Base-by-base conservation (phyloP, 1,140 invertebrate species). In the Hestina assimilis region DNA sequence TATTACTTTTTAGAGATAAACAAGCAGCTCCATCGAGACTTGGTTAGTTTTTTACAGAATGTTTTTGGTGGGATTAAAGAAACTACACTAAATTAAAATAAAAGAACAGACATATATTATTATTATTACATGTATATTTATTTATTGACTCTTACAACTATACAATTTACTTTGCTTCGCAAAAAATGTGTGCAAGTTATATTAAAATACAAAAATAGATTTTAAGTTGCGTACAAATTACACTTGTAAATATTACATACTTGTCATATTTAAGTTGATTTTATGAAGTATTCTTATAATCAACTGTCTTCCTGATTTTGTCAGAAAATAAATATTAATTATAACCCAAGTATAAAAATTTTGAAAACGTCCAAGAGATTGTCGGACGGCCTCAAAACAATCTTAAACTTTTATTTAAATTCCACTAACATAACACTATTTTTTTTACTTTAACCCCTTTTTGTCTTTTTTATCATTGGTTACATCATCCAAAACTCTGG, bases 311-410 rank as follows among this genome's bases (percentile, higher is more conserved):
- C 40, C 12, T 54, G 24, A 35, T 20, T 12, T 46, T 31, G 41
- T 50, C 33, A 50, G 29, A 53, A 48, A 72, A 75, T 71, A 76
- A 75, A 72, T 72, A 76, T 67, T 70, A 56, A 64, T 31, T 59
- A 59, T 43, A 61, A n/a, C 52, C 75, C 67, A 66, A 69, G 56
- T 45, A 43, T 46, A 51, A 50, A 59, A 73, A 85, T 82, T 83
- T 75, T 76, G 84, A 77, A 72, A 80, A 54, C 79, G 83, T 84
- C 84, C 81, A 87, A 87, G 84, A 67, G 60, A 47, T 58, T 68
- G 77, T 87, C 84, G 59, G 84, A 75, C 79, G 74, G 52, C 72
- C 69, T 72, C 84, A 86, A 85, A 86, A 86, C 81, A 72, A 42
- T 52, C 35, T 46, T 47, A 19, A 19, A 28, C 31, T 29, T 9